These are phyloP conservation scores for Hirundo rustica DNA, from an alignment of 2,797 vertebrate species.

Conservation along the genomic window DNA sequence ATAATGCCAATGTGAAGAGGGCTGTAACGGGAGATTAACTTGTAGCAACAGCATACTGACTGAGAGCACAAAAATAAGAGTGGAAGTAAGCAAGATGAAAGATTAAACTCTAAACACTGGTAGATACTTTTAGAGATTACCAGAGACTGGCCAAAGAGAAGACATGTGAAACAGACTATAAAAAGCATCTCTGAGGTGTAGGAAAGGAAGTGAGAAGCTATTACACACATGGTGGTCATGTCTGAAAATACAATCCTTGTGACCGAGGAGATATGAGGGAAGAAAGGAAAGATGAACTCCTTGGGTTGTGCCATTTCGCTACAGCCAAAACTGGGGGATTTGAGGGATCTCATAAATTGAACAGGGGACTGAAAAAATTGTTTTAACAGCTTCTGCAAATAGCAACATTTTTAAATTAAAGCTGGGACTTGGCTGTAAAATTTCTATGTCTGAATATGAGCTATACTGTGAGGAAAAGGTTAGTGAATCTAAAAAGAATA, in stretches of 20 bases:
- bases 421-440: not conserved
- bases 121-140: not conserved
- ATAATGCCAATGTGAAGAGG: not conserved
- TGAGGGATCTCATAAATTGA: not conserved
- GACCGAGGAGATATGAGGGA: not conserved
- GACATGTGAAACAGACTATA: not conserved
- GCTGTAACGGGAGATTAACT: not conserved
- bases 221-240: not conserved
- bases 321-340: not conserved
- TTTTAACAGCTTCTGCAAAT: constrained; percentile 11
- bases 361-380: not conserved
- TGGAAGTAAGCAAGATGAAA: not conserved
- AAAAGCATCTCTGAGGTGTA: not conserved
- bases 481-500: not conserved
- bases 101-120: not conserved
- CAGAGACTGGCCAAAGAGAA: not conserved
- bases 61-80: not conserved
- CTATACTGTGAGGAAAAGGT: not conserved
- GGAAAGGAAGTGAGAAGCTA: not conserved
- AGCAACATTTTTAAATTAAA: not conserved
- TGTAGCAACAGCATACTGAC: not conserved
- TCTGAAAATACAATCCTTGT: not conserved
- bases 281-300: not conserved
- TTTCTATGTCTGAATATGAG: not conserved
- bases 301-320: not conserved